phyloP scores from a whole-genome alignment of 2,797 vertebrate genomes.

The Luscinia luscinia region DNA sequence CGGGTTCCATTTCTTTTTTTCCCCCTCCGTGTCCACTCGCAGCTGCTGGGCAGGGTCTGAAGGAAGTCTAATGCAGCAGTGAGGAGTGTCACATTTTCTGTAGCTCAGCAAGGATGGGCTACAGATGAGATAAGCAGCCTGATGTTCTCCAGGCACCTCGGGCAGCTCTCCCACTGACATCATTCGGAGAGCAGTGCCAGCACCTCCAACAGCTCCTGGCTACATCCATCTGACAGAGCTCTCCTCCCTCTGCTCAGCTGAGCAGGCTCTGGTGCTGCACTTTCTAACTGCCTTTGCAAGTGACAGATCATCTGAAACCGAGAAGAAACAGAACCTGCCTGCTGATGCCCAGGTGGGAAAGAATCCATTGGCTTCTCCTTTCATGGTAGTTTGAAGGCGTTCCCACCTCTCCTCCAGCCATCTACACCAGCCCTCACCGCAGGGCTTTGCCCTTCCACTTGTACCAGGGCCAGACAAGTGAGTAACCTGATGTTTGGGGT shows the following conservation, averaged over 20 bases:
- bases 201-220: background rate
- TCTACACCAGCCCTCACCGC: background rate
- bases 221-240: background rate
- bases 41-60: background rate
- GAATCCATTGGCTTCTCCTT: background rate
- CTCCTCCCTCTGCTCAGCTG: background rate
- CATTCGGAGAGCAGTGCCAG: background rate
- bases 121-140: background rate
- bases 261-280: background rate
- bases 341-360: background rate
- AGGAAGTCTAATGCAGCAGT: background rate
- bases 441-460: background rate
- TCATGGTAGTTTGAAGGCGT: background rate
- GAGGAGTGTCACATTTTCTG: background rate
- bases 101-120: background rate
- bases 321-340: background rate
- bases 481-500: background rate
- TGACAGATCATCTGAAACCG: background rate
- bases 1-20: background rate
- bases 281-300: background rate
- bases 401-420: background rate
- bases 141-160: background rate
- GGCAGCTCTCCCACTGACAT: background rate
- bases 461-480: background rate
- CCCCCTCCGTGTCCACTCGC: accelerated